These are phyloP conservation scores for Rhinichthys osculus DNA, from an alignment of 2,797 vertebrate species.

Conservation along the genomic window DNA sequence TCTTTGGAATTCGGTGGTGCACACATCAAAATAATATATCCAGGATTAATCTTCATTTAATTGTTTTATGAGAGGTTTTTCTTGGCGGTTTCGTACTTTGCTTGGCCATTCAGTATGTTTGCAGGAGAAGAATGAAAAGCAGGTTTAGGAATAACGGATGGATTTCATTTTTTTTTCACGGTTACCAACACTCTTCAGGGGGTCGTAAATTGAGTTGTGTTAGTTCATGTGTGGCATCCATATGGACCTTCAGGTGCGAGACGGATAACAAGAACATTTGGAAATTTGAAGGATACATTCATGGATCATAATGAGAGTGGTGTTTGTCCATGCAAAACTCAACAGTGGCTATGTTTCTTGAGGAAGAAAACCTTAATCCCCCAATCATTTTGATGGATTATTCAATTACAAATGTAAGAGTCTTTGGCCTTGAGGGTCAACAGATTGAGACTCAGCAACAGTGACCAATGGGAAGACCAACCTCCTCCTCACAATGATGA, in stretches of 20 bases:
- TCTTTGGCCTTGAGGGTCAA: slow-evolving; percentile 17
- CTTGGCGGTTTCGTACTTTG: not conserved
- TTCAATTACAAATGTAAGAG: slow-evolving; percentile 1
- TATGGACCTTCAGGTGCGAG: slow-evolving; percentile 20
- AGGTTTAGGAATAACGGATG: not conserved
- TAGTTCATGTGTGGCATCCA: slow-evolving; percentile 42
- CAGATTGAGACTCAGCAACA: slow-evolving; percentile 11
- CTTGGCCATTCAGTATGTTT: not conserved
- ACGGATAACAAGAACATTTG: not conserved
- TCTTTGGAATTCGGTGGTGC: slow-evolving; percentile 1
- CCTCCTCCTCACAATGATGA: slow-evolving; percentile 17
- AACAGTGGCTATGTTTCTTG: not conserved
- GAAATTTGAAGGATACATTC: not conserved
- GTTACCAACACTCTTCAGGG: slow-evolving; percentile 28
- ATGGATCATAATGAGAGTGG: not conserved
- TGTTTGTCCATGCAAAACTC: not conserved
- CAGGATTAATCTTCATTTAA: slow-evolving; percentile 20
- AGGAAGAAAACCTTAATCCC: slow-evolving; percentile 3
- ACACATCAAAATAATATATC: slow-evolving; percentile 15
- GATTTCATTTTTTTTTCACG: slow-evolving; percentile 11
- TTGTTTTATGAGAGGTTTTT: slow-evolving; percentile 21
- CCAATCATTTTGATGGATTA: not conserved
- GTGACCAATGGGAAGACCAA: slow-evolving; percentile 16
- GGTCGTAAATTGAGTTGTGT: slow-evolving; percentile 43
- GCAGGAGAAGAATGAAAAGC: not conserved